Conservation (phyloP, 2,113 vertebrate genomes). For the Antennarius striatus region DNA sequence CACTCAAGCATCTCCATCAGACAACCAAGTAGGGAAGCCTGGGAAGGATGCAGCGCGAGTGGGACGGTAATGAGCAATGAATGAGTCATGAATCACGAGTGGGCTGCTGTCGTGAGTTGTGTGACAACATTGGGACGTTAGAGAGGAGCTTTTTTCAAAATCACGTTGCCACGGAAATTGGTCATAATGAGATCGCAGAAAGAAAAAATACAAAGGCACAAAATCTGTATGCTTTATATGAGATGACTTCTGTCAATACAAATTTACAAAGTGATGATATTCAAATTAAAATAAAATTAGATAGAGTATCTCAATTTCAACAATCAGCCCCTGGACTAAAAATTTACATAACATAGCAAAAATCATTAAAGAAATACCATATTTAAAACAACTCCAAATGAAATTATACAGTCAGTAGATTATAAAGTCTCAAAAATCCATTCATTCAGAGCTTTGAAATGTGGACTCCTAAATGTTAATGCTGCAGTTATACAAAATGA, state of each 20-base stretch:
- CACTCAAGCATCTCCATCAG: conserved; percentile 63
- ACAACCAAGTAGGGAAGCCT: conserved; percentile 64
- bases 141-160: conserved; percentile 69
- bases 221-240: neutral
- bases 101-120: conserved; percentile 57
- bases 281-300: conserved; percentile 6
- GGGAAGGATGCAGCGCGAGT: conserved; percentile 69
- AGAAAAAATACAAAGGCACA: conserved; percentile 33
- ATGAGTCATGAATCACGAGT: conserved; percentile 77
- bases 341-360: neutral
- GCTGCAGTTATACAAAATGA: too few relatives aligned
- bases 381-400: neutral
- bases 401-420: neutral
- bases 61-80: conserved; percentile 81
- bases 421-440: too few relatives aligned
- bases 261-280: neutral
- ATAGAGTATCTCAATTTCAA: too few relatives aligned
- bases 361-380: neutral
- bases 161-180: conserved; percentile 67
- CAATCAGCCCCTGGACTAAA: neutral
- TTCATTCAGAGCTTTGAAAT: too few relatives aligned
- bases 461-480: too few relatives aligned
- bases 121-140: conserved; percentile 66
- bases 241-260: neutral
- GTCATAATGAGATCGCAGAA: conserved; percentile 26